phyloP scores from a whole-genome alignment of 2,113 vertebrate species.

The Tragulus kanchil region DNA sequence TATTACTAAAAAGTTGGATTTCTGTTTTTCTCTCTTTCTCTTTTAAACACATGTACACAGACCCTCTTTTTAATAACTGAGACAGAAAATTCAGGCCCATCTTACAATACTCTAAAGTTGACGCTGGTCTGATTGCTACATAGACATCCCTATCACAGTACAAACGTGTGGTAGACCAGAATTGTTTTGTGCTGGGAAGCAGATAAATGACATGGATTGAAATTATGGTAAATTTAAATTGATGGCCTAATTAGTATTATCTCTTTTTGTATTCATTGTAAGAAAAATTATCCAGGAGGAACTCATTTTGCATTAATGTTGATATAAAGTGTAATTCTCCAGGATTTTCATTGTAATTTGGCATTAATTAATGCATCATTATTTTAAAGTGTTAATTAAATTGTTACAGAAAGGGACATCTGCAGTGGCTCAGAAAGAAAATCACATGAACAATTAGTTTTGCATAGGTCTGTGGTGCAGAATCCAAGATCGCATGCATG shows the following conservation, averaged over 20 bases:
- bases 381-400: constrained; percentile 91
- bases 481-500: constrained; percentile 31
- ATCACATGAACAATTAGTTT: constrained; percentile 84
- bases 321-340: constrained; percentile 90
- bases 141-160: constrained; percentile 43
- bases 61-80: constrained; percentile 44
- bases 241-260: constrained; percentile 91
- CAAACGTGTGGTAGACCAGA: constrained; percentile 76
- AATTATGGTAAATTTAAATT: constrained; percentile 91
- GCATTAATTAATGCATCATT: constrained; percentile 91
- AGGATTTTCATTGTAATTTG: constrained; percentile 89
- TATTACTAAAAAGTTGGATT: constrained; percentile 22
- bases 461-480: constrained; percentile 76
- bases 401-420: constrained; percentile 89
- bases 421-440: constrained; percentile 85
- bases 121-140: constrained; percentile 72
- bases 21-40: neutral
- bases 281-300: constrained; percentile 91
- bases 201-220: constrained; percentile 90
- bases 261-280: constrained; percentile 90
- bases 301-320: constrained; percentile 90
- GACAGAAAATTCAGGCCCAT: constrained; percentile 55
- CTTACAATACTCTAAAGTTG: constrained; percentile 50
- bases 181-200: constrained; percentile 85
- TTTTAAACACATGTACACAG: neutral